These are phyloP conservation scores for Rotaria magnacalcarata DNA, from an alignment of 2,888 invertebrate species.

Conservation along the genomic window DNA sequence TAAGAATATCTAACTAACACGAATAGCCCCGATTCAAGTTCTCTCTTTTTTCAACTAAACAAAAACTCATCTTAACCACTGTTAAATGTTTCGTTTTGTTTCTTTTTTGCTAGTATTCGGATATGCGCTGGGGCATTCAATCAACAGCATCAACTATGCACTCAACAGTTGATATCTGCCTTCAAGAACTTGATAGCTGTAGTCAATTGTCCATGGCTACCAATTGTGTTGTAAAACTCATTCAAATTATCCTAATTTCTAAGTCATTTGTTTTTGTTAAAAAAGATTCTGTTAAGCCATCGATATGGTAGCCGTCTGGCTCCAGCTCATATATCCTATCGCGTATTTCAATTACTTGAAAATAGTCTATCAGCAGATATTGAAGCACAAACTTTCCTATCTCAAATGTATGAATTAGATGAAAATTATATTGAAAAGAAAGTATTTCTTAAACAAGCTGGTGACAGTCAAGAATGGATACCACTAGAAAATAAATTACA, in stretches of 20 bases:
- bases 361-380: not conserved
- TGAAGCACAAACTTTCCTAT: not conserved
- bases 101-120: not conserved
- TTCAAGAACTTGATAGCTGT: not conserved
- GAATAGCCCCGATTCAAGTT: no score
- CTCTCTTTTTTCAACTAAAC: no score
- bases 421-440: not conserved
- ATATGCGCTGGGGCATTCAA: constrained; percentile 2
- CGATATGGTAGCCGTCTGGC: not conserved
- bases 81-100: not conserved
- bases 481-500: not conserved
- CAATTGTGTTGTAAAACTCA: not conserved
- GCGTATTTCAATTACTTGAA: not conserved
- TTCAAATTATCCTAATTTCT: no score
- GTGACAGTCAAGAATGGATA: not conserved
- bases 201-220: not conserved
- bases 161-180: not conserved
- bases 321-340: not conserved
- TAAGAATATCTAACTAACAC: no score
- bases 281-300: not conserved
- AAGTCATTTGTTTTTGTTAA: no score
- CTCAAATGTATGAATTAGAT: not conserved
- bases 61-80: no score
- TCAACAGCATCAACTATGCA: not conserved
- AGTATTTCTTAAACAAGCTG: not conserved